These are phyloP conservation scores for Cirrhinus mrigala DNA, from an alignment of 2,797 vertebrate species.

Conservation along the genomic window DNA sequence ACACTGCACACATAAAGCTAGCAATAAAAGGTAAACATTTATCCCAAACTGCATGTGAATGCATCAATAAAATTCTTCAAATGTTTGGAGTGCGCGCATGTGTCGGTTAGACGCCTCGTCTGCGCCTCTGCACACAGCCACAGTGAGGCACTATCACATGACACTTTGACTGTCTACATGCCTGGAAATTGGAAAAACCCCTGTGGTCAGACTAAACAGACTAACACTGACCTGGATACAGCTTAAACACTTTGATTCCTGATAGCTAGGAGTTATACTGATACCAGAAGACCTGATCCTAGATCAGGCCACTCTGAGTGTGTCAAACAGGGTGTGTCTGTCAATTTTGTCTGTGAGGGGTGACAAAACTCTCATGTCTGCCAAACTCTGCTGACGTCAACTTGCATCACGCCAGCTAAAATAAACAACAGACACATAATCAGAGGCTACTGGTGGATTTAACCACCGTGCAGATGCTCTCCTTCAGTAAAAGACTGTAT, in stretches of 20 bases:
- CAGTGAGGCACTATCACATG: conserved; percentile 41
- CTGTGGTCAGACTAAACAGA: not conserved
- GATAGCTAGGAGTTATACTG: conserved; percentile 7
- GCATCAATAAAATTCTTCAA: conserved; percentile 10
- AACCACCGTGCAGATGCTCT: conserved; percentile 5
- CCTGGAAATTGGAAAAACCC: not conserved
- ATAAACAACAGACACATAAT: conserved; percentile 59
- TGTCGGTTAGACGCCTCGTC: not conserved
- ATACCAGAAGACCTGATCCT: conserved; percentile 21
- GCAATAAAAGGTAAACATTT: conserved; percentile 8
- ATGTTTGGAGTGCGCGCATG: not conserved
- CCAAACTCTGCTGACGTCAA: conserved; percentile 53
- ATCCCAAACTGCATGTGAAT: not conserved
- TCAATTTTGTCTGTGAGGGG: conserved; percentile 44
- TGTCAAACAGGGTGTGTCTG: conserved; percentile 50
- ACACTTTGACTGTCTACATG: conserved; percentile 7
- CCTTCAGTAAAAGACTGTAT: not conserved
- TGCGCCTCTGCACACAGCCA: conserved; percentile 27
- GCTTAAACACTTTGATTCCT: not conserved
- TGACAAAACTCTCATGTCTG: conserved; percentile 50
- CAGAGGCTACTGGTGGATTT: conserved; percentile 50
- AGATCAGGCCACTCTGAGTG: conserved; percentile 17
- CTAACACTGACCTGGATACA: conserved; percentile 2
- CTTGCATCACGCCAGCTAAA: conserved; percentile 56
- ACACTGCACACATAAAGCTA: conserved; percentile 11